Base-by-base conservation (phyloP, 92 coral and sea anemone genomes). In the Porites lobata region DNA sequence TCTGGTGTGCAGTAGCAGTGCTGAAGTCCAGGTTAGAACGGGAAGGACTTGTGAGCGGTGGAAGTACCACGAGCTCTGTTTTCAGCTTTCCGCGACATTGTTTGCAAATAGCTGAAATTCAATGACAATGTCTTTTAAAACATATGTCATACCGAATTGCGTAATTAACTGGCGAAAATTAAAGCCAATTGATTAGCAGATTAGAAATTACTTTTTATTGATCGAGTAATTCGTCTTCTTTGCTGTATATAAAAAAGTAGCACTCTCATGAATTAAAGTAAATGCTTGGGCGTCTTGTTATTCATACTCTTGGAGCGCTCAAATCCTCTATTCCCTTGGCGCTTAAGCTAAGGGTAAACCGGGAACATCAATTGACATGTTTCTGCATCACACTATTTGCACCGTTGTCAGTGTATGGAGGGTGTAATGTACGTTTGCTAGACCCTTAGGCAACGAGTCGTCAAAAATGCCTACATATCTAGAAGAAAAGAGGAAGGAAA, bases 41-140 rank as follows among this genome's bases (percentile, higher is more conserved):
- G 24, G 58, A 47, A 32, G 56, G 47, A 5, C 6, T 56, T 63
- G 75, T 38, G 22, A 80, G 50, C 52, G 17, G 57, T 1, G 73
- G 65, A 29, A 29, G 9, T 26, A 26, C 29, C 29, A 26, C 29
- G 29, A 57, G 72, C 72, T 77, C 81, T 26, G 72, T 79, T 58
- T 79, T 79, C 65, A 79, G 71, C 71, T 79, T 79, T 80, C 58
- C 74, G 6, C 63, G 68, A 26, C 85, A 80, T 61, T 80, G 85
- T 80, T 80, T 80, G 65, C 85, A 65, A 12, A 81, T 67, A 22
- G 85, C 76, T 67, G 76, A 66, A 81, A 81, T 51, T 81, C 72
- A 43, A 81, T 81, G 29, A 81, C 56, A 51, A 50, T 51, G 22
- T 51, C 21, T 81, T 43, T 13, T 21, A 22, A 67, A 81, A 54